Base-by-base conservation (phyloP, 2,113 vertebrate species). In the Ptilorrhoa leucosticta region DNA sequence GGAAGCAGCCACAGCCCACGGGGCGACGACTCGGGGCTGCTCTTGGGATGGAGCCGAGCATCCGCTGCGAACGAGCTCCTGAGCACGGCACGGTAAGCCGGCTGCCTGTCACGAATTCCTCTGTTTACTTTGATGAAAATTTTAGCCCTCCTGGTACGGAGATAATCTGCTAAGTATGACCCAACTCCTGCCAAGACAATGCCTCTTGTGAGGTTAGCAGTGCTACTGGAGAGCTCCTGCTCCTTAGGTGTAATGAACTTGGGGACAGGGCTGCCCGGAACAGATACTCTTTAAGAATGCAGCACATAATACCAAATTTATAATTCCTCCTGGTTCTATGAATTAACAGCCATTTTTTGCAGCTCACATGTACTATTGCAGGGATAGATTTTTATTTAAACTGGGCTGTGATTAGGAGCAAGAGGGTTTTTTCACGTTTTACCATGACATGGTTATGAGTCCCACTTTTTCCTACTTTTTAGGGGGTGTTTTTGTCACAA, bases 91-190 rank as follows among this genome's bases (percentile, higher is more conserved):
- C 5, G 0, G 58, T 66, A 70, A 90, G 75, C 84, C 1, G 23
- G 35, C 73, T 71, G 89, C 28, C 75, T 87, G 78, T 90, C 91
- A 73, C 68, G 68, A 88, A 94, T 93, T 51, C 90, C 79, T 10
- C 85, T 69, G 3, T 94, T 81, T 69, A 35, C 87, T 88, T 80
- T 61, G 66, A 90, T 80, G 68, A 45, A 86, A 93, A 77, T 65
- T 77, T 39, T 87, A 90, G 45, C 75, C 78, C 73, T 95, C 78
- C 93, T 96, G 78, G 84, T 87, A 94, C 28, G 22, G 82, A 89
- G 84, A 80, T 91, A 91, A 90, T 89, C 94, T 89, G 84, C 70
- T 94, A 95, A 91, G 87, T 90, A 76, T 94, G 93, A 95, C 94
- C 77, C 50, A 79, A 44, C 15, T 91, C 37, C 84, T 85, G 84